Base-by-base conservation (phyloP, 2,113 vertebrate genomes). In the Coregonus clupeaformis region DNA sequence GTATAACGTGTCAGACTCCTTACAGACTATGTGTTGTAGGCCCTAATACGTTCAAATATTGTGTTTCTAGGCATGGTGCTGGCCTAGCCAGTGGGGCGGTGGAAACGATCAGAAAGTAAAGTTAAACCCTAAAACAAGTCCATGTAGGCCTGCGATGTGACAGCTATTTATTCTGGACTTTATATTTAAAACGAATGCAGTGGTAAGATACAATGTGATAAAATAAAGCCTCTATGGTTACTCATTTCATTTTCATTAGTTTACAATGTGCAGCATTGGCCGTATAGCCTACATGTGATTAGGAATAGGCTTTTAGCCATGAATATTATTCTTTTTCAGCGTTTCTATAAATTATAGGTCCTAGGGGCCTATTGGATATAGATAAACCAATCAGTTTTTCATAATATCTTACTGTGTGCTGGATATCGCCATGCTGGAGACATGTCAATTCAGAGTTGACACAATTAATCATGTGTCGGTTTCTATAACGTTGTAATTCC, bases 401-500 rank as follows among this genome's bases (percentile, higher is more conserved):
- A 16, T n/a, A 24, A n/a, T 22, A 6, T n/a, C 9, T 70, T 24
- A 52, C 57, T 70, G n/a, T 16, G 52, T 36, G 66, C 12, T 42
- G 25, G 22, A 22, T 72, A 24, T 68, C n/a, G 63, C 14, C 63
- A 63, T 68, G 45, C 14, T 57, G 30, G 64, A 74, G 73, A 29
- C 49, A 13, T 74, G 69, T 84, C 75, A 14, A 22, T 52, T 52
- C 49, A 18, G 49, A 18, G 14, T 18, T 16, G 13, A 52, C 49
- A 12, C 42, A 66, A 80, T 83, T 80, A 80, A 80, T 81, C 69
- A 68, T 63, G 69, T 73, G 76, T 68, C 80, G 74, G 73, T 77
- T 79, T 83, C 73, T 86, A 62, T 83, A 79, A 76, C 81, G 68
- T 80, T 72, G 69, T 73, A 60, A 87, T 85, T 85, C 82, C 75